Conservation (phyloP, 2,888 invertebrate species). For the Caprella mutica region DNA sequence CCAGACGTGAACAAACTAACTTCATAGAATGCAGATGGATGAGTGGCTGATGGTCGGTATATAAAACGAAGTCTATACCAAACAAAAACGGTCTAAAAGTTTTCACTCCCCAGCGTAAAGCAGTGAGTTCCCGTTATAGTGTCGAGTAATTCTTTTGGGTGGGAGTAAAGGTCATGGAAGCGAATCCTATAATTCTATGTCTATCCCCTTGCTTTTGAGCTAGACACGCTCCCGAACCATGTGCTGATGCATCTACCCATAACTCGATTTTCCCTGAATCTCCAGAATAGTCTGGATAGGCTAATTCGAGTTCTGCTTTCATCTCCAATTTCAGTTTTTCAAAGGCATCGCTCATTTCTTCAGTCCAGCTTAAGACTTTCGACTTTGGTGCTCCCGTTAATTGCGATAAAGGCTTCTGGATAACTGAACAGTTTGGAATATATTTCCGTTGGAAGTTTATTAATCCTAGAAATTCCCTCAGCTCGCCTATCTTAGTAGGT, state of each 20-base stretch:
- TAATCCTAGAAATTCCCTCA: not conserved
- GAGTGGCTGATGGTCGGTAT: conserved; percentile 2
- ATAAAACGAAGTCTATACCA: not conserved
- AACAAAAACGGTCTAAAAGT: not conserved
- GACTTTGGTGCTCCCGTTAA: not conserved
- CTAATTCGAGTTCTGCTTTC: not conserved
- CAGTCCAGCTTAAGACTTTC: not conserved
- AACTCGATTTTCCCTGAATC: not conserved
- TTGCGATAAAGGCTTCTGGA: not conserved
- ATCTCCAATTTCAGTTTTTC: not conserved
- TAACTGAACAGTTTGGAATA: not conserved
- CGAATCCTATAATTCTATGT: not conserved
- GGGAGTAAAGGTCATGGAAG: not conserved
- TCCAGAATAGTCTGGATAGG: not conserved
- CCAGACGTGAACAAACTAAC: not conserved
- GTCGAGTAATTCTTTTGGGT: not conserved
- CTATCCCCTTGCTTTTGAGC: not conserved
- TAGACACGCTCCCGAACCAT: not conserved
- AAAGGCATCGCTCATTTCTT: not conserved
- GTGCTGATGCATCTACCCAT: not conserved
- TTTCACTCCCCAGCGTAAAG: not conserved
- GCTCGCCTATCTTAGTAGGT: not conserved
- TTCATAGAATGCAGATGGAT: too few relatives aligned
- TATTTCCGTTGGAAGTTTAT: not conserved
- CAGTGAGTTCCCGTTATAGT: not conserved